phyloP scores from a whole-genome alignment of 1,140 invertebrate species.

The Megalopta genalis region DNA sequence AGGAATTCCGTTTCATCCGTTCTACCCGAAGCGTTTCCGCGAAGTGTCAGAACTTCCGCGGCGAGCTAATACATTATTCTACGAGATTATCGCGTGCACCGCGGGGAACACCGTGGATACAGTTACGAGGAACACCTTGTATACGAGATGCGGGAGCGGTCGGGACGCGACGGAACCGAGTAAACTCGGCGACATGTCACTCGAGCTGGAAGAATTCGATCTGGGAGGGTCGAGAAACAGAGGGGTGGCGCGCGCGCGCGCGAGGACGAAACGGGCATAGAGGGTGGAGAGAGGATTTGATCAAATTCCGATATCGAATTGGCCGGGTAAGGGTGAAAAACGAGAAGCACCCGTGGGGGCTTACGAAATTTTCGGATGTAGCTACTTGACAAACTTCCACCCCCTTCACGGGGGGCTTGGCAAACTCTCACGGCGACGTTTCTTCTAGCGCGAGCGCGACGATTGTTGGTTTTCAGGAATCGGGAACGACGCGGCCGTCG shows the following conservation, averaged over 20 bases:
- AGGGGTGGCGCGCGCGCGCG: conserved; percentile 32
- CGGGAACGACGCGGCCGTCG: not conserved
- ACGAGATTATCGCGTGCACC: not conserved
- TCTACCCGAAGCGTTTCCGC: not conserved
- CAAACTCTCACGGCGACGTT: not conserved
- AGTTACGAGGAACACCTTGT: conserved; percentile 20
- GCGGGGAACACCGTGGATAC: conserved; percentile 5
- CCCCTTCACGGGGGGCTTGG: too few relatives aligned
- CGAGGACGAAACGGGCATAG: not conserved
- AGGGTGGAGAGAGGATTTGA: conserved; percentile 70
- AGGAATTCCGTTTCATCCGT: not conserved
- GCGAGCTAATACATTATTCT: not conserved
- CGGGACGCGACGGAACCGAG: conserved; percentile 51
- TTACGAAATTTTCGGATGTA: conserved; percentile 63
- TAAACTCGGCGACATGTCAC: conserved; percentile 78
- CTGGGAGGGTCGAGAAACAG: conserved; percentile 57
- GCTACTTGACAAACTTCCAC: conserved; percentile 46
- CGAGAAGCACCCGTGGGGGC: conserved; percentile 28
- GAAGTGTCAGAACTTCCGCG: not conserved
- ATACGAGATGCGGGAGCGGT: not conserved
- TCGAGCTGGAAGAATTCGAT: conserved; percentile 79
- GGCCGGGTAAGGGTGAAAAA: conserved; percentile 61
- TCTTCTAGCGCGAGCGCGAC: not conserved
- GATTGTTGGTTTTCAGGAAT: conserved; percentile 28
- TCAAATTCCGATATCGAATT: conserved; percentile 78